phyloP scores from a whole-genome alignment of 2,888 invertebrate species.

The Hyalella azteca region DNA sequence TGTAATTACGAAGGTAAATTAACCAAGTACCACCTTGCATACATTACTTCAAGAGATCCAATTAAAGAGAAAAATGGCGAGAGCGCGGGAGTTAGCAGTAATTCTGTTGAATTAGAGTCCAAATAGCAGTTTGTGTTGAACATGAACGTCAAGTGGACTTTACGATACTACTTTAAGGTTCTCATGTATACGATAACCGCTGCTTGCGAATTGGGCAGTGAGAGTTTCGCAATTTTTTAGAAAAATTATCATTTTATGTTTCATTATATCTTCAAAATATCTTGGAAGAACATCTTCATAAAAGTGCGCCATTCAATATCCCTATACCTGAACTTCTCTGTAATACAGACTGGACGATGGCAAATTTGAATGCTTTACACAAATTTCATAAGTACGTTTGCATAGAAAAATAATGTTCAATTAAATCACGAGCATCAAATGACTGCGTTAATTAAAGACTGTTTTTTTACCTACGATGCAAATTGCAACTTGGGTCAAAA shows the following conservation, averaged over 20 bases:
- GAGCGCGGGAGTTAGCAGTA: conserved; percentile 32
- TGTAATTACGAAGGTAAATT: conserved; percentile 30
- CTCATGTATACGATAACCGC: background rate
- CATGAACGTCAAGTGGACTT: conserved; percentile 17
- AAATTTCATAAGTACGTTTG: too few species aligned
- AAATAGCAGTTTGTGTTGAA: conserved; percentile 34
- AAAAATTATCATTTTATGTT: too few species aligned
- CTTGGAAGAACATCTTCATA: background rate
- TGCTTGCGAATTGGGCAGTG: background rate
- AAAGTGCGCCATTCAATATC: background rate
- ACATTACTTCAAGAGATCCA: conserved; percentile 32
- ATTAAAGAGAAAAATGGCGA: conserved; percentile 36
- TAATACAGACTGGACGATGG: too few species aligned
- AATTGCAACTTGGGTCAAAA: too few species aligned
- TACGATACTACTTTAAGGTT: conserved; percentile 2
- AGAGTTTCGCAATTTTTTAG: background rate
- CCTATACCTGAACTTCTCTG: background rate
- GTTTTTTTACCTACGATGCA: too few species aligned
- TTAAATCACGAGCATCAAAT: too few species aligned
- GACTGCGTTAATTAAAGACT: too few species aligned
- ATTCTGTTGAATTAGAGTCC: conserved; percentile 32
- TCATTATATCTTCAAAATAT: too few species aligned
- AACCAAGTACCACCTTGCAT: conserved; percentile 35
- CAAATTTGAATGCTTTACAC: too few species aligned
- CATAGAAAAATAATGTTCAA: too few species aligned